Percentiles rank a stretch among this genome's conserved stretches.
These are phyloP conservation scores for Alaudala cheleensis DNA, from an alignment of 2,113 vertebrate genomes.

Conservation along the genomic window DNA sequence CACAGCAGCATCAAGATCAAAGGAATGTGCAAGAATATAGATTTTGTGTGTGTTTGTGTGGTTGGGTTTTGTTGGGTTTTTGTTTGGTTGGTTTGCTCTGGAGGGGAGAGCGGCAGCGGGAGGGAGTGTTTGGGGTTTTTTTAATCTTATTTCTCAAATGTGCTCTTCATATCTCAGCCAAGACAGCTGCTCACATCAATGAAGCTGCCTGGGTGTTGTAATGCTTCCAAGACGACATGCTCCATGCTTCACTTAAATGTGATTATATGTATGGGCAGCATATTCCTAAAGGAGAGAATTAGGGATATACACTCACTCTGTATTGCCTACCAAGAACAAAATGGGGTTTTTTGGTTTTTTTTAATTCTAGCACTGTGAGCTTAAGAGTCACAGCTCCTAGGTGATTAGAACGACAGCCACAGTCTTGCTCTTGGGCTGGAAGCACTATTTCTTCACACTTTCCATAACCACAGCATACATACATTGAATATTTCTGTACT, in stretches of 20 bases:
- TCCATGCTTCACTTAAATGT: neutral
- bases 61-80: neutral
- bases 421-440: neutral
- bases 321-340: neutral
- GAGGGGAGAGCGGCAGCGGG: fast-evolving
- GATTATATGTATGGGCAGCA: neutral
- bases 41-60: neutral
- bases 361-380: neutral
- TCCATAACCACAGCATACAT: neutral
- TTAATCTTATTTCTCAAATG: neutral
- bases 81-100: neutral
- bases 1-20: neutral
- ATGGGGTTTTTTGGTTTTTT: neutral
- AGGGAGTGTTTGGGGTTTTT: neutral
- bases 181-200: neutral
- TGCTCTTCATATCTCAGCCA: neutral
- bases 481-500: neutral
- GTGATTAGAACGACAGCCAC: neutral
- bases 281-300: neutral
- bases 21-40: neutral
- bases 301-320: neutral
- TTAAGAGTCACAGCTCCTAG: neutral
- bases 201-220: neutral
- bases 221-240: neutral
- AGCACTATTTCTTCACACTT: neutral